Conservation (phyloP, 2,888 invertebrate genomes). For the Aphidoletes aphidimyza region DNA sequence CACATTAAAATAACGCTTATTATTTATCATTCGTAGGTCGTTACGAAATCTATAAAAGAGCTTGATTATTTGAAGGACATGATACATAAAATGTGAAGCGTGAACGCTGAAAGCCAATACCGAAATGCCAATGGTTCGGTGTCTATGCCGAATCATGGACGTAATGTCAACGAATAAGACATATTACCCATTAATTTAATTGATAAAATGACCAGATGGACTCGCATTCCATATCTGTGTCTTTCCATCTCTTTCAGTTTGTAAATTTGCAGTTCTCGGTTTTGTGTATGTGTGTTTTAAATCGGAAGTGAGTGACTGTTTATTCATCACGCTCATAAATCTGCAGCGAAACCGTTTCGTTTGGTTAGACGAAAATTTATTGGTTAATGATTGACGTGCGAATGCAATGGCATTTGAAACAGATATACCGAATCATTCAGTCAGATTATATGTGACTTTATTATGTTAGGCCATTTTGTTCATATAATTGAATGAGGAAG, state of each 20-base stretch:
- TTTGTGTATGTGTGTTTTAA: neutral
- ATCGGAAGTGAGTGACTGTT: neutral
- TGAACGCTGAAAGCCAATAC: neutral
- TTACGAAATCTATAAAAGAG: neutral
- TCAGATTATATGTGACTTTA: neutral
- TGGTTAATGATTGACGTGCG: neutral
- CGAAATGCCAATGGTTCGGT: neutral
- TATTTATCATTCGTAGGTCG: neutral
- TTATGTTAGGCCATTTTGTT: neutral
- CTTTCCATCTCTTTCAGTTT: neutral
- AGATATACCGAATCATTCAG: neutral
- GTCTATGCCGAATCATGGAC: neutral
- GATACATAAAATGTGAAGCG: neutral
- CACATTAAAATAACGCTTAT: conserved; percentile 26
- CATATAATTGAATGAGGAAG: neutral
- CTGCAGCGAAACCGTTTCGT: neutral
- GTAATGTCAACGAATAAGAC: neutral
- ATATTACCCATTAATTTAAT: neutral
- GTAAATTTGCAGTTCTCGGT: neutral
- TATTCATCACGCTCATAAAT: neutral
- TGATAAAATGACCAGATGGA: neutral
- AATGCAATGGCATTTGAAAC: too few species aligned
- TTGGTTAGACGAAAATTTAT: neutral
- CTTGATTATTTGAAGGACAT: neutral
- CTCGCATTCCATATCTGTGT: neutral